Percentiles rank a stretch among this genome's conserved stretches.
Conservation (phyloP, 2,888 invertebrate species). For the Lithophane leautieri region DNA sequence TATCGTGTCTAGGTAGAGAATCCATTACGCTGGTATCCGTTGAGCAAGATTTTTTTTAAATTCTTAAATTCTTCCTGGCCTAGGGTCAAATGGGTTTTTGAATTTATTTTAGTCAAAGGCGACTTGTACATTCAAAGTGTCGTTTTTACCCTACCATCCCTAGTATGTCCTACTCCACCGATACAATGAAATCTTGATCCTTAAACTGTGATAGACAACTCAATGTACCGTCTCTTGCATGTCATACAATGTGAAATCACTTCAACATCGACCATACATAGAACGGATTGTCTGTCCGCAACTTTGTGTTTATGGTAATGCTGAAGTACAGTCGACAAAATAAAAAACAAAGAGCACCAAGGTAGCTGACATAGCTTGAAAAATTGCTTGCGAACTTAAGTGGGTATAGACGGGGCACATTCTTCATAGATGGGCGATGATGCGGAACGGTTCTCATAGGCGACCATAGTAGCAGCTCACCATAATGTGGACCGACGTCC, state of each 20-base stretch:
- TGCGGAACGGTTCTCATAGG: too few relatives aligned
- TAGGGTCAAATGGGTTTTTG: neutral
- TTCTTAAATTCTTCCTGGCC: too few relatives aligned
- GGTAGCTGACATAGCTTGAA: neutral
- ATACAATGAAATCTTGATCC: slow-evolving; percentile 67
- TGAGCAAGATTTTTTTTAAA: neutral
- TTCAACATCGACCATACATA: slow-evolving; percentile 56
- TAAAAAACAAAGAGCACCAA: neutral
- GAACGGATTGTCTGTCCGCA: slow-evolving; percentile 56
- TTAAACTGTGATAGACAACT: slow-evolving; percentile 63
- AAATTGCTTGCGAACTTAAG: too few relatives aligned
- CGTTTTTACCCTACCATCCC: slow-evolving; percentile 9
- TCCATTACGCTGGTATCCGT: neutral
- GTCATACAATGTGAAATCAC: slow-evolving; percentile 63
- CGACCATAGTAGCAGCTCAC: too few relatives aligned
- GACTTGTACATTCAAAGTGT: neutral
- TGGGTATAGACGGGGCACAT: too few relatives aligned
- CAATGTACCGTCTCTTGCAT: slow-evolving; percentile 51
- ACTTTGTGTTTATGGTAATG: slow-evolving; percentile 65
- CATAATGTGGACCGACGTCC: too few relatives aligned
- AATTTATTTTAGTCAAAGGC: neutral
- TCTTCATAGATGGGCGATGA: too few relatives aligned
- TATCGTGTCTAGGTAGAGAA: too few relatives aligned
- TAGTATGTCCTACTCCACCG: slow-evolving; percentile 28
- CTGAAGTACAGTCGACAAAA: slow-evolving; percentile 14